These are phyloP conservation scores for Psophia crepitans DNA, from an alignment of 2,113 vertebrate species.

Conservation along the genomic window DNA sequence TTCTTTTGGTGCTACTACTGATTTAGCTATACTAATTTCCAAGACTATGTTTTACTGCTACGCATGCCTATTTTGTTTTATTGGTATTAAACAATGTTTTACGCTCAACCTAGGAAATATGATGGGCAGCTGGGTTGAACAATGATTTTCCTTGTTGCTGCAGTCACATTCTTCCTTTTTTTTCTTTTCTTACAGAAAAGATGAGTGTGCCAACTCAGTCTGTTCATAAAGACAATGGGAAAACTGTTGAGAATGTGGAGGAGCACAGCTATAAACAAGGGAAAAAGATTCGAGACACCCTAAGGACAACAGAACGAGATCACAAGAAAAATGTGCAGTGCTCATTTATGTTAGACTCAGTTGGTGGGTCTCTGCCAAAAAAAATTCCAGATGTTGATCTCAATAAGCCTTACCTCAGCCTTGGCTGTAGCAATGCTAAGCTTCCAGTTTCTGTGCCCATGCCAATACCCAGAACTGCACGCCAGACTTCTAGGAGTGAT, in stretches of 20 bases:
- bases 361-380: slow-evolving; percentile 82
- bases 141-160: neutral
- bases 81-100: neutral
- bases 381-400: slow-evolving; percentile 92
- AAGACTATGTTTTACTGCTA: neutral
- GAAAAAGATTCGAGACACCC: slow-evolving; percentile 85
- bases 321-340: slow-evolving; percentile 92
- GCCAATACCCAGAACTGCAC: slow-evolving; percentile 86
- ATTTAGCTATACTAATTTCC: neutral
- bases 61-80: neutral
- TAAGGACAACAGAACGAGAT: slow-evolving; percentile 89
- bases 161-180: neutral
- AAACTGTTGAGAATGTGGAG: slow-evolving; percentile 76
- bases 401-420: slow-evolving; percentile 96
- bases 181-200: slow-evolving; percentile 74
- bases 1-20: neutral
- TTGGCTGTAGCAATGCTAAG: slow-evolving; percentile 91
- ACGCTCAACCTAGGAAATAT: neutral
- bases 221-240: slow-evolving; percentile 77
- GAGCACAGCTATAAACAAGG: slow-evolving; percentile 89
- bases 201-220: slow-evolving; percentile 71
- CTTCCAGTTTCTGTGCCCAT: slow-evolving; percentile 90
- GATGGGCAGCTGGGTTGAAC: neutral
- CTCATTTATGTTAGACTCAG: slow-evolving; percentile 90
- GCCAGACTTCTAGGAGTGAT: slow-evolving; percentile 95